Evolutionary conservation across 2,797 vertebrate genomes (phyloP).

Genomic region (Lophotriccus pileatus): DNA sequence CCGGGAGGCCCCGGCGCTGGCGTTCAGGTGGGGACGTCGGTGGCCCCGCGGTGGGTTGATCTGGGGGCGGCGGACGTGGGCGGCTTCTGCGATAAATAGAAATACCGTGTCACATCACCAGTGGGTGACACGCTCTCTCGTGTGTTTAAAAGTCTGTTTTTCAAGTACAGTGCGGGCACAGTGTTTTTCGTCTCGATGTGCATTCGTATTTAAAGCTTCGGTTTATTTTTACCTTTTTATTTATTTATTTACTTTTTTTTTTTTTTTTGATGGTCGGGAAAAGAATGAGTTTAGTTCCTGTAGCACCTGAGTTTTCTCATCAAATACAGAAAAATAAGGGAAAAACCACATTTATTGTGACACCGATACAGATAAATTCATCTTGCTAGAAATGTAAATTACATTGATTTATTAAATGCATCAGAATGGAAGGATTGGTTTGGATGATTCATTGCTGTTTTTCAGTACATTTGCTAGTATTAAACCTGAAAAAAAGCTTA

Average conservation of each 20-base stretch:
- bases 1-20: not conserved
- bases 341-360: not conserved
- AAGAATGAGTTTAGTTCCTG: not conserved
- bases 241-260: not conserved
- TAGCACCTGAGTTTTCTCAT: not conserved
- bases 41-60: not conserved
- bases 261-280: not conserved
- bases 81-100: not conserved
- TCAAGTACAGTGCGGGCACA: fast-evolving
- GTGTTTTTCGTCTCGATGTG: fast-evolving
- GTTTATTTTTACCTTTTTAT: not conserved
- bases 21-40: not conserved
- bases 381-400: not conserved
- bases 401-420: not conserved
- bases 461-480: not conserved
- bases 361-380: not conserved
- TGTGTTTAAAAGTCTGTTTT: not conserved
- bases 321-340: not conserved
- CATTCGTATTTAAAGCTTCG: not conserved
- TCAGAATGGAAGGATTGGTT: not conserved
- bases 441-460: not conserved
- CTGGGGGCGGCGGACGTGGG: not conserved
- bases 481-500: not conserved
- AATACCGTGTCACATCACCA: not conserved
- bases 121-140: not conserved